phyloP scores from a whole-genome alignment of 2,797 vertebrate genomes.

The Xiphorhynchus erythropygius region DNA sequence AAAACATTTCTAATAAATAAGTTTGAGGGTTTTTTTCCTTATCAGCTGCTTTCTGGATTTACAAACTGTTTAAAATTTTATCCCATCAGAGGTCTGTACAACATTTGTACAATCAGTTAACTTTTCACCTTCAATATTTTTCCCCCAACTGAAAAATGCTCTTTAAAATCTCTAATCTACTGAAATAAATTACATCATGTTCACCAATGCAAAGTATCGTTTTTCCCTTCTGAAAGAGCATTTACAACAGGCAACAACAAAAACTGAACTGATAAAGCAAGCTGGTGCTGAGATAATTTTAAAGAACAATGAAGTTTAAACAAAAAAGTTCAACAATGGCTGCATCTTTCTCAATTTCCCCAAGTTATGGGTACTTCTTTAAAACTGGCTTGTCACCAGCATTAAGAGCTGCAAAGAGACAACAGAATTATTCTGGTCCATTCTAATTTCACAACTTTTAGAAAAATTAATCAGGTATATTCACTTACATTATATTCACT shows the following conservation, averaged over 20 bases:
- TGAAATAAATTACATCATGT: not conserved
- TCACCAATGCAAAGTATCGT: not conserved
- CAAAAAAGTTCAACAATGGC: not conserved
- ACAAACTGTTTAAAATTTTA: not conserved
- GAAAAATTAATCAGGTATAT: not conserved
- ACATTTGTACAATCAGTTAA: not conserved
- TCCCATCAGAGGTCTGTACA: not conserved
- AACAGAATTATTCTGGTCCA: not conserved
- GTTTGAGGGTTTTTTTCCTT: too few species aligned
- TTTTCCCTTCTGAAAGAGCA: not conserved
- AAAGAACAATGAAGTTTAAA: not conserved
- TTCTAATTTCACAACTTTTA: not conserved
- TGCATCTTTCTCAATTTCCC: not conserved
- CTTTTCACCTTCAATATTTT: not conserved
- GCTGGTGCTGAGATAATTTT: not conserved
- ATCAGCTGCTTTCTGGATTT: not conserved
- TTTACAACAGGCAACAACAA: not conserved
- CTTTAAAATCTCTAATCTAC: not conserved
- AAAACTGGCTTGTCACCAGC: not conserved
- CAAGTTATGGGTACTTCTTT: accelerated
- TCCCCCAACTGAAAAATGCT: not conserved
- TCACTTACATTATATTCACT: not conserved
- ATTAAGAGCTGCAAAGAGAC: not conserved
- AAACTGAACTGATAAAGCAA: not conserved
- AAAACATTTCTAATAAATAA: not conserved